These are phyloP conservation scores for Urocolius indicus DNA, from an alignment of 2,113 vertebrate genomes.

Conservation along the genomic window DNA sequence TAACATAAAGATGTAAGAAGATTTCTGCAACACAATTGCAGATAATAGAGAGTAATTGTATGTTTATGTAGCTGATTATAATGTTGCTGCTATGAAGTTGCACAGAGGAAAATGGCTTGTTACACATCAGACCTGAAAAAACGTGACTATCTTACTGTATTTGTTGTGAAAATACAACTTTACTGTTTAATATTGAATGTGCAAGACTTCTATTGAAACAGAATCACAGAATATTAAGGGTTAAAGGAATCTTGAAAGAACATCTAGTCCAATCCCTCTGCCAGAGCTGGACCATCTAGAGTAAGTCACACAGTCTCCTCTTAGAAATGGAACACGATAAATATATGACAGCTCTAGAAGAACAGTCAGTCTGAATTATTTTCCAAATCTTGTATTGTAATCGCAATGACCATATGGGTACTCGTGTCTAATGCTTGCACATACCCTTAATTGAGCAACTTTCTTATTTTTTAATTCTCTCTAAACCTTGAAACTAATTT, in stretches of 20 bases:
- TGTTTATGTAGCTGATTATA: conserved; percentile 35
- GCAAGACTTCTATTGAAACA: background rate
- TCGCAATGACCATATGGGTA: background rate
- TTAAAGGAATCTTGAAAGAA: too few species aligned
- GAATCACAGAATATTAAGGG: background rate
- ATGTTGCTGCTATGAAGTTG: background rate
- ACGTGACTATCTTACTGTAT: background rate
- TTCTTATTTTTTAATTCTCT: background rate
- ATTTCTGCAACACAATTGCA: background rate
- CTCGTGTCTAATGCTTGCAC: background rate
- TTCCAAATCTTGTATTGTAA: background rate
- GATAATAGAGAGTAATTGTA: conserved; percentile 39
- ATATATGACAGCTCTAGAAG: background rate
- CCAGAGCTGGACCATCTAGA: too few species aligned
- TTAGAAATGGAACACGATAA: background rate
- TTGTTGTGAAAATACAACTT: background rate
- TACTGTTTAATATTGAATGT: background rate
- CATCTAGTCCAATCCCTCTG: too few species aligned
- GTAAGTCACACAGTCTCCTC: background rate
- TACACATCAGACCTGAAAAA: background rate
- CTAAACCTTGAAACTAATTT: background rate
- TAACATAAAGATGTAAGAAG: conserved; percentile 17
- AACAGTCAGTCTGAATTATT: background rate
- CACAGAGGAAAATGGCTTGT: background rate
- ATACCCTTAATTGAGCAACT: background rate